Evolutionary conservation across 2,888 invertebrate species (phyloP).

Genomic region (Lasius fuliginosus): DNA sequence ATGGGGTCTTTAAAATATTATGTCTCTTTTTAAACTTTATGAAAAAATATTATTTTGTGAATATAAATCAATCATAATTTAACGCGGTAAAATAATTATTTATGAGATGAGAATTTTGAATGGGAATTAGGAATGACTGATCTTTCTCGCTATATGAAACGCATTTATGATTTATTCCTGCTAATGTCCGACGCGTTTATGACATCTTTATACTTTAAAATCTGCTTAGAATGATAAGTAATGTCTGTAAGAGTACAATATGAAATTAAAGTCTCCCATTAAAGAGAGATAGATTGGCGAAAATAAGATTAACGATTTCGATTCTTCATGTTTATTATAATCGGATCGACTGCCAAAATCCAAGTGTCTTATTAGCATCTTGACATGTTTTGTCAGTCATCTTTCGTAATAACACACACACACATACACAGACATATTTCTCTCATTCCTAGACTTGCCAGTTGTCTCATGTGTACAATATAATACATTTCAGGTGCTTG

Average conservation of each 20-base stretch:
- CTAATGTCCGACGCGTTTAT: not conserved
- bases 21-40: not conserved
- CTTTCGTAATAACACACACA: not conserved
- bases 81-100: not conserved
- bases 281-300: not conserved
- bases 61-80: constrained; percentile 10
- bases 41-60: not conserved
- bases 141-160: not conserved
- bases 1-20: not conserved
- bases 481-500: not conserved
- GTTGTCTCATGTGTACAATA: not conserved
- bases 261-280: not conserved
- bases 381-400: not conserved
- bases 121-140: not conserved
- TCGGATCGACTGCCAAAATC: not conserved
- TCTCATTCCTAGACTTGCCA: not conserved
- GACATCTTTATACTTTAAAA: not conserved
- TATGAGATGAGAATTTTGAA: not conserved
- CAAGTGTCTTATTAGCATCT: not conserved
- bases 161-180: constrained; percentile 10
- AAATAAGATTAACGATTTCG: constrained; percentile 8
- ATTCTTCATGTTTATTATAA: constrained; percentile 12
- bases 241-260: not conserved
- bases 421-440: not conserved
- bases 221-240: constrained; percentile 5